A percentile compares a stretch with the other conserved stretches of the same genome.
Conservation (phyloP, 2,888 invertebrate genomes). For the Xylota segnis region DNA sequence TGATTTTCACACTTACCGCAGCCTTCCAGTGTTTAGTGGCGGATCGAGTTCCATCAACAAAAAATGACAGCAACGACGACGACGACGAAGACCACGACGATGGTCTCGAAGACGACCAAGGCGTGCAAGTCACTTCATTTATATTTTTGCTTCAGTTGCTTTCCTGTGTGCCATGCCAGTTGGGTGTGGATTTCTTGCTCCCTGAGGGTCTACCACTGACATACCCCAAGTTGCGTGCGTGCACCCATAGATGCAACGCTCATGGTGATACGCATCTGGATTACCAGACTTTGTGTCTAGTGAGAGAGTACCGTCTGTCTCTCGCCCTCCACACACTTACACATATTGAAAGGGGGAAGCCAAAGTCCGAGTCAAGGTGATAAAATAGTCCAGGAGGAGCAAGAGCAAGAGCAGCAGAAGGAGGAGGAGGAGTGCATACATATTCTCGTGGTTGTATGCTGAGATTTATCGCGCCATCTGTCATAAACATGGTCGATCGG, state of each 20-base stretch:
- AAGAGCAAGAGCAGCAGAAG: too few relatives aligned
- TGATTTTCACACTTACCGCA: constrained; percentile 58
- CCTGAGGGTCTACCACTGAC: constrained; percentile 64
- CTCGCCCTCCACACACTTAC: background rate
- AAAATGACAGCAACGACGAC: background rate
- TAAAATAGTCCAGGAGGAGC: constrained; percentile 48
- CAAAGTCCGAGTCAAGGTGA: constrained; percentile 66
- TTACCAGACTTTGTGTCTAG: constrained; percentile 72
- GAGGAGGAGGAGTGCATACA: constrained; percentile 45
- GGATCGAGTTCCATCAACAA: constrained; percentile 55
- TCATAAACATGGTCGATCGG: constrained; percentile 72
- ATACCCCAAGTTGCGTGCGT: constrained; percentile 49
- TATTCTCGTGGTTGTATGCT: constrained; percentile 43
- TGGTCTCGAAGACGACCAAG: background rate
- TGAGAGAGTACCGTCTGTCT: constrained; percentile 6
- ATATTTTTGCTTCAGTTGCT: constrained; percentile 11
- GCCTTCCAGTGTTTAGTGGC: constrained; percentile 44
- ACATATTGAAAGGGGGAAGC: constrained; percentile 7
- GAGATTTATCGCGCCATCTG: constrained; percentile 75
- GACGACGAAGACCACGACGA: constrained; percentile 14
- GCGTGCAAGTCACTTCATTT: background rate
- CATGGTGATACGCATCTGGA: constrained; percentile 54
- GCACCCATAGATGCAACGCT: constrained; percentile 23
- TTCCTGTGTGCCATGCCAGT: constrained; percentile 40
- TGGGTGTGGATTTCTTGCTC: constrained; percentile 63